These are phyloP conservation scores for Mesocricetus auratus DNA, from an alignment of 2,113 vertebrate genomes.

Conservation along the genomic window DNA sequence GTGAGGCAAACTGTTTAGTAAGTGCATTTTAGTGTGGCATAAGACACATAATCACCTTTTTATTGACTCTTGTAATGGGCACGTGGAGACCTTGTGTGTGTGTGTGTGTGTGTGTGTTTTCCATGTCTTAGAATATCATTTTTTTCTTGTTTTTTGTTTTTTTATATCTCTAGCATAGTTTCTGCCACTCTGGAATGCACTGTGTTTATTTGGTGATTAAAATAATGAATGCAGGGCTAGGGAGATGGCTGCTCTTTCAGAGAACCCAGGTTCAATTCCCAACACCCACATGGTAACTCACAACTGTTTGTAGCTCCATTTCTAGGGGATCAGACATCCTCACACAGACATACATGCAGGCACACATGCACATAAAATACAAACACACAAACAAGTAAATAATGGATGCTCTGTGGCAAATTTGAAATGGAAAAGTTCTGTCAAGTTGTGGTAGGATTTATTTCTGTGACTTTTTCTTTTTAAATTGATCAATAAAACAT, in stretches of 20 bases:
- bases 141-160: neutral
- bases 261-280: neutral
- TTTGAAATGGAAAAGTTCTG: conserved; percentile 25
- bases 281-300: neutral
- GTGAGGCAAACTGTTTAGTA: conserved; percentile 4
- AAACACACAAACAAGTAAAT: neutral
- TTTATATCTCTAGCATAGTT: neutral
- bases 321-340: neutral
- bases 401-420: conserved; percentile 15
- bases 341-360: neutral
- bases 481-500: conserved; percentile 44
- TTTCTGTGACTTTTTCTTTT: conserved; percentile 57
- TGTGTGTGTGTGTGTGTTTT: neutral
- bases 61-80: neutral
- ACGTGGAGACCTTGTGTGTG: neutral
- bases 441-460: conserved; percentile 23
- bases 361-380: neutral
- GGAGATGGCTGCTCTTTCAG: neutral
- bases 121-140: conserved; percentile 10
- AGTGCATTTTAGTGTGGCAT: neutral
- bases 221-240: conserved; percentile 22
- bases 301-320: neutral
- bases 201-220: conserved; percentile 47
- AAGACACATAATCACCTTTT: conserved; percentile 5
- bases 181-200: neutral